phyloP scores from a whole-genome alignment of 1,140 invertebrate species.

The Scaptomyza montana region DNA sequence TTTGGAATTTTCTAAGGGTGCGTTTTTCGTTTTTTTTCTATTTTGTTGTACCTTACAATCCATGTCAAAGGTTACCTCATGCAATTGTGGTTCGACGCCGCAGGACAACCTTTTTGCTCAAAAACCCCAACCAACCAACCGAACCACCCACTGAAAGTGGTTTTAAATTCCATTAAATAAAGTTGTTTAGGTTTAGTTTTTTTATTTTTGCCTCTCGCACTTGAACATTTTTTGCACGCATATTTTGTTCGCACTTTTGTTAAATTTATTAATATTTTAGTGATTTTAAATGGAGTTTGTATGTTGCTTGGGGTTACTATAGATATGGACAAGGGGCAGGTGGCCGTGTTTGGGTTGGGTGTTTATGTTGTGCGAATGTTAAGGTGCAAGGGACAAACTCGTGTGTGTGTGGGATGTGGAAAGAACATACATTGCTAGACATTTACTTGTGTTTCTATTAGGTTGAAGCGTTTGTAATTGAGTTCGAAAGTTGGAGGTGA shows the following conservation, averaged over 20 bases:
- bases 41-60: conserved; percentile 29
- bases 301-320: conserved; percentile 45
- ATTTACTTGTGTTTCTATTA: conserved; percentile 44
- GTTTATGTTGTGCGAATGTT: conserved; percentile 26
- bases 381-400: no score
- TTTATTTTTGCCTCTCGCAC: conserved; percentile 18
- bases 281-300: conserved; percentile 81
- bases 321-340: not conserved
- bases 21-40: conserved; percentile 7
- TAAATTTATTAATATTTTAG: conserved; percentile 83
- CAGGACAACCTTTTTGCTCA: conserved; percentile 39
- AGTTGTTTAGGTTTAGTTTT: conserved; percentile 74
- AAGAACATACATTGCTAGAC: conserved; percentile 1
- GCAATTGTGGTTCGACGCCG: conserved; percentile 72
- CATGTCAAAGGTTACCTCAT: conserved; percentile 77
- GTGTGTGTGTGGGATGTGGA: conserved; percentile 20
- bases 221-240: conserved; percentile 77
- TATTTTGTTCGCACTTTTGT: conserved; percentile 81
- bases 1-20: conserved; percentile 23
- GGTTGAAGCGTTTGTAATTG: conserved; percentile 58
- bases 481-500: conserved; percentile 32
- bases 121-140: conserved; percentile 35
- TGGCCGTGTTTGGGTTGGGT: not conserved
- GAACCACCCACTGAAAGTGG: conserved; percentile 68
- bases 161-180: conserved; percentile 84